Evolutionary conservation across 2,113 vertebrate species (phyloP), one percentile per base, ranked within the genome.

Genomic region (Heteronetta atricapilla): DNA sequence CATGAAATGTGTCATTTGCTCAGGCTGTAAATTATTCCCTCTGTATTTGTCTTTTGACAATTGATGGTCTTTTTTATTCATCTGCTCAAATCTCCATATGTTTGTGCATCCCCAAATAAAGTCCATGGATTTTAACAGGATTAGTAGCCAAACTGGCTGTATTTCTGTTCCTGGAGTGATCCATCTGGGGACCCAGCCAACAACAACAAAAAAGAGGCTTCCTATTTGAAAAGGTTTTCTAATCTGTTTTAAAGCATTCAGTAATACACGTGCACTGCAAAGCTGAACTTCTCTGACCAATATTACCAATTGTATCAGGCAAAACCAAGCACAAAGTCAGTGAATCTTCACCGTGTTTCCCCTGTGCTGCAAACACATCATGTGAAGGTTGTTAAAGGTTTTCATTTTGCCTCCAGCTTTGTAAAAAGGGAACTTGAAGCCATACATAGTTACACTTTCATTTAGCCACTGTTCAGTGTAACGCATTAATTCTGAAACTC

Each of bases 121-220:
- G 83, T 79, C 88, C 83, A 80, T 0, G 1, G 69, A 73, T 90
- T 94, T 86, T 72, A 87, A 79, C 73, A 86, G 50, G 93, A 92
- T 90, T 94, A 89, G 48, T 79, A 0, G 5, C 74, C 81, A 90
- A 79, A 90, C 83, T 93, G 86, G 92, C 59, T 87, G 66, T 66
- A 59, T 25, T 84, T 76, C 70, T 76, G 55, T 72, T 92, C 67
- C 50, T 1, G 3, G 70, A 93, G 69, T 44, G 83, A 96, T 95
- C 82, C 58, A 82, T 95, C 88, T 96, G 88, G 86, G 86, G 93
- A 96, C 34, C 63, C 74, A 92, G 88, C 90, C 90, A 94, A 88
- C 38, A 95, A 72, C 58, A 75, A 34, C 44, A 50, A 50, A 81
- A 29, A 89, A 91, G 88, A 74, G 29, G 28, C 44, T 90, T 86